Evolutionary conservation across 2,113 vertebrate genomes (phyloP), one percentile per base, ranked within the genome.

Genomic region (Boleophthalmus pectinirostris): DNA sequence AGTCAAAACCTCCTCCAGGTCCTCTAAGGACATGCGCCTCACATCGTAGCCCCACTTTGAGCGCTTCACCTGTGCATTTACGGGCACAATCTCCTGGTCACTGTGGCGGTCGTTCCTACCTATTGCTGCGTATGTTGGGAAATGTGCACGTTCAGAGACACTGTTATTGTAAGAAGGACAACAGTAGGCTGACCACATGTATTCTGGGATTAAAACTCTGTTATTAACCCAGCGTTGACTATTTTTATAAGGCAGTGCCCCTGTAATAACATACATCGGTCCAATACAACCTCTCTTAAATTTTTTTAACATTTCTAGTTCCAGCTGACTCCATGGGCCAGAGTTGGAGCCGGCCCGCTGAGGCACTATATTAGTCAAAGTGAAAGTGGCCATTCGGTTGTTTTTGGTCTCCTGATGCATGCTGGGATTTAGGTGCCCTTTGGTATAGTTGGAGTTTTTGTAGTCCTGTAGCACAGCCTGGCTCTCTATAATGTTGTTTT

Each of bases 341-440:
- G 74, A 23, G 0, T 95, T 95, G 63, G 94, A 94, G 10, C 85
- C 92, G 0, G n/a, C 35, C 2, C 43, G 1, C 82, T 95, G 94
- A 5, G 94, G 94, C 3, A 95, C 90, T 0, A 94, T 85, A 79
- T 95, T 95, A 21, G 94, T 94, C 69, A 95, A 91, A 66, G 92
- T 94, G 88, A 95, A 95, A 18, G 94, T 95, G 2, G 94, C 89
- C 0, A 47, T 0, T 0, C 82, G 92, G 83, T 90, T 84, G 9
- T 13, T 51, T 16, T 1, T 18, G 0, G 84, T 45, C 0, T 45
- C 13, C 0, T 94, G 92, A 33, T 95, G 94, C 65, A 88, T 2
- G 25, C 68, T 92, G 57, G 94, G 94, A 76, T 87, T 94, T 57
- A 95, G 76, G 72, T 95, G 94, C 11, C 94, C 94, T 0, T 66